A percentile compares a stretch with the other conserved stretches of the same genome.
Evolutionary conservation across 2,797 vertebrate species (phyloP).

Genomic region (Catostomus latipinnis): DNA sequence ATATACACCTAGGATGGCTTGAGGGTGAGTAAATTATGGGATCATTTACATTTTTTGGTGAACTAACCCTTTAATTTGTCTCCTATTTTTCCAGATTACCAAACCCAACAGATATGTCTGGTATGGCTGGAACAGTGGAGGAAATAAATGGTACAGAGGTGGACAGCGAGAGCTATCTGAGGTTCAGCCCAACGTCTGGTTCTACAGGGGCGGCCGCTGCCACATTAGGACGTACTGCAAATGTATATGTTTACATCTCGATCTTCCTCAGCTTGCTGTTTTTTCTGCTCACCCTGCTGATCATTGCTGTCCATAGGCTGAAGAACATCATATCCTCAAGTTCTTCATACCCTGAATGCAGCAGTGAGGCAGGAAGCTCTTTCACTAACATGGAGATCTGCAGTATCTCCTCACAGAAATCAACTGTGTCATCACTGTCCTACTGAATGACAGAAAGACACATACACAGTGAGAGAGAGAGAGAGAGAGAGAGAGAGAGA

Average conservation of each 20-base stretch:
- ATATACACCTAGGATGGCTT: no score
- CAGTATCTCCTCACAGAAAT: slow-evolving; percentile 90
- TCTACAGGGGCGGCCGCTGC: slow-evolving; percentile 84
- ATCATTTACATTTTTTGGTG: no score
- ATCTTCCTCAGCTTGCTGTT: slow-evolving; percentile 94
- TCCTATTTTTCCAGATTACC: background rate
- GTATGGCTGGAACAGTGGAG: slow-evolving; percentile 75
- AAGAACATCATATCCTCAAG: slow-evolving; percentile 97
- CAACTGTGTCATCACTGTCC: slow-evolving; percentile 85
- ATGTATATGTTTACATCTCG: slow-evolving; percentile 92
- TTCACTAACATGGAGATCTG: slow-evolving; percentile 98
- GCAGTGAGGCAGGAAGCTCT: slow-evolving; percentile 90
- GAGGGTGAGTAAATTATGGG: no score
- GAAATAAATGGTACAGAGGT: slow-evolving; percentile 72
- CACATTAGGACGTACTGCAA: slow-evolving; percentile 79
- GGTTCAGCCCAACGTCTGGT: slow-evolving; percentile 86
- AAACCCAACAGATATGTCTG: slow-evolving; percentile 79
- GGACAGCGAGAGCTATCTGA: slow-evolving; percentile 87
- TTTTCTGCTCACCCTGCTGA: slow-evolving; percentile 90
- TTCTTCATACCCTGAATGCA: slow-evolving; percentile 90
- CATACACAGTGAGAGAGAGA: background rate
- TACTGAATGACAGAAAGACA: slow-evolving; percentile 60
- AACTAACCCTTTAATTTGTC: background rate
- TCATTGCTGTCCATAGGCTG: slow-evolving; percentile 94
- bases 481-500: background rate